Base-by-base conservation (phyloP, 2,113 vertebrate genomes). In the Thunnus thynnus region DNA sequence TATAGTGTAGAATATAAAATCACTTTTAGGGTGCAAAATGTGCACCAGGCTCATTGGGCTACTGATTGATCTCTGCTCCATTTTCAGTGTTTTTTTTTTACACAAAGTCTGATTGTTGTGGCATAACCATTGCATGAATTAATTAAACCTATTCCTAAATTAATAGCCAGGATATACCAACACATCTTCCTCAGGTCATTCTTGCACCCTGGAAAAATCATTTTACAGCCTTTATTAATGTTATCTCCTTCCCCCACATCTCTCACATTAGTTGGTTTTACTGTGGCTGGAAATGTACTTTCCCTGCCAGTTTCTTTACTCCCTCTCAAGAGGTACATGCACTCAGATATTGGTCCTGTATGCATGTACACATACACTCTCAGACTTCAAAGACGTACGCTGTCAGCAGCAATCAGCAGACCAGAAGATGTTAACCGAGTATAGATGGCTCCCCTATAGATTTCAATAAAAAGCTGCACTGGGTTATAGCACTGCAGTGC, bases 321-420 rank as follows among this genome's bases (percentile, higher is more conserved):
- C 48, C 9, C 74, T 54, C 76, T 68, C 46, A 69, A 61, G 78
- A 72, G 47, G 58, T 32, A 41, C 62, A 61, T 30, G 47, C n/a
- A 57, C n/a, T 66, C 55, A 30, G 27, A 76, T 66, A 72, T 57
- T 62, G 47, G n/a, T 27, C 32, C 27, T 44, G 63, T 60, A 70
- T 68, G 58, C 52, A 67, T 44, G 36, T 14, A 56, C 17, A 70
- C 36, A 16, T 16, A 41, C 48, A 54, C 52, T 48, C 36, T 74
- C 56, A 25, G 62, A 82, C 76, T 89, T 91, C 56, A 90, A 84
- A 88, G 71, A 78, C 1, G 6, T 57, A 67, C 13, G 9, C 30
- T 78, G 87, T 87, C 83, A 44, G 54, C 62, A 48, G 25, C 74
- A 85, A 78, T 86, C 67, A 85, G 62, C 20, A 41, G 50, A 74